These are phyloP conservation scores for Cantharis flavilabris DNA, from an alignment of 2,888 invertebrate species.

Conservation along the genomic window DNA sequence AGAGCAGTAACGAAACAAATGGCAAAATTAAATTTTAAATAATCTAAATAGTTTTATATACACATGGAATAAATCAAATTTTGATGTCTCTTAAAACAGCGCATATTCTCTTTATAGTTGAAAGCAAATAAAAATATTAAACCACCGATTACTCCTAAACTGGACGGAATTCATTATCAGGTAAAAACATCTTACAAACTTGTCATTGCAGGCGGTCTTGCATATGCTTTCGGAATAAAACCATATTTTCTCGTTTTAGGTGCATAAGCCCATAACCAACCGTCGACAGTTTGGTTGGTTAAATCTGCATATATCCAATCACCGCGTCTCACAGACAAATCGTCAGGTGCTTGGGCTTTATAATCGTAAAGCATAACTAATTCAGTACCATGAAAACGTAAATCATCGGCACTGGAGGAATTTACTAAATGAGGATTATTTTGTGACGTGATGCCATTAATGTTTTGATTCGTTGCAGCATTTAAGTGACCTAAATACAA, in stretches of 20 bases:
- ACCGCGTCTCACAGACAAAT: slow-evolving; percentile 85
- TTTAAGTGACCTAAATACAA: slow-evolving; percentile 55
- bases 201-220: slow-evolving; percentile 90
- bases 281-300: slow-evolving; percentile 91
- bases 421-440: slow-evolving; percentile 45
- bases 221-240: slow-evolving; percentile 94
- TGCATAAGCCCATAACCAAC: slow-evolving; percentile 94
- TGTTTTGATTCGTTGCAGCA: slow-evolving; percentile 48
- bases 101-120: not conserved
- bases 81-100: not conserved
- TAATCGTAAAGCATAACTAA: slow-evolving; percentile 94
- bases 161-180: slow-evolving; percentile 7
- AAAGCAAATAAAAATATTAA: not conserved
- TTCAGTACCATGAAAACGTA: slow-evolving; percentile 85
- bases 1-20: not conserved
- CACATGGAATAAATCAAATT: not conserved
- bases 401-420: slow-evolving; percentile 61
- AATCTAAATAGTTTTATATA: not conserved
- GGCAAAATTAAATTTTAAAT: not conserved
- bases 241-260: slow-evolving; percentile 92
- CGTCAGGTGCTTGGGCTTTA: slow-evolving; percentile 93
- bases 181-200: slow-evolving; percentile 63
- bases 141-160: not conserved
- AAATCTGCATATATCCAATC: slow-evolving; percentile 96
- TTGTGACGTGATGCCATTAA: slow-evolving; percentile 44